phyloP scores from a whole-genome alignment of 2,888 invertebrate genomes.

The Cheiracanthium punctorium region DNA sequence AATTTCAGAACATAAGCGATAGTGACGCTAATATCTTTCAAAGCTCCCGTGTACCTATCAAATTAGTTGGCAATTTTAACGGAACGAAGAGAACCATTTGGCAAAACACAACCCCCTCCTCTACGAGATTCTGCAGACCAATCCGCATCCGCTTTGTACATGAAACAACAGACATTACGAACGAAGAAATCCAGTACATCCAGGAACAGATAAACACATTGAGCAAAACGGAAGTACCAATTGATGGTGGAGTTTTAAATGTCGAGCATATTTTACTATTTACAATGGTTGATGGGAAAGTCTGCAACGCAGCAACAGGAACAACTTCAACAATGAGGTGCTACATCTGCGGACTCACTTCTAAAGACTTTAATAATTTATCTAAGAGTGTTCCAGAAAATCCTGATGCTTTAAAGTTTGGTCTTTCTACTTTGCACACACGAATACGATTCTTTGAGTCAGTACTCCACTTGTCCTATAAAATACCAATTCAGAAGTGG shows the following conservation, averaged over 20 bases:
- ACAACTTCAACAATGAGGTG: constrained; percentile 38
- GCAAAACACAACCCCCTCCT: constrained; percentile 23
- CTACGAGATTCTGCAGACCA: constrained; percentile 30
- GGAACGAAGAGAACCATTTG: neutral
- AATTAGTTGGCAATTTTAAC: neutral
- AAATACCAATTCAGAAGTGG: constrained; percentile 31
- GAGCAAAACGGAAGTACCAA: neutral
- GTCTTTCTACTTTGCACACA: neutral
- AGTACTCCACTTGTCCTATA: constrained; percentile 28
- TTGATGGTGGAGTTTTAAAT: neutral
- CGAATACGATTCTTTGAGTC: constrained; percentile 33
- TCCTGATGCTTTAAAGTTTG: too few relatives aligned
- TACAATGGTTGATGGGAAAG: constrained; percentile 42
- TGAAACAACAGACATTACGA: constrained; percentile 25
- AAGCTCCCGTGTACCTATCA: constrained; percentile 2
- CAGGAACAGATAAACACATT: neutral
- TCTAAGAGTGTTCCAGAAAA: too few relatives aligned
- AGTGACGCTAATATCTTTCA: constrained; percentile 24
- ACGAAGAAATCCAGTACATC: constrained; percentile 22
- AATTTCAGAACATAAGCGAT: constrained; percentile 22
- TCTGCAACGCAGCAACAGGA: constrained; percentile 29
- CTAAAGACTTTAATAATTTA: constrained; percentile 5
- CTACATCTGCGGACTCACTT: constrained; percentile 26
- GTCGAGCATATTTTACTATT: constrained; percentile 16
- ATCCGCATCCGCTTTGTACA: constrained; percentile 38